Conservation (phyloP, 2,888 invertebrate species). For the Gisinianus flammeolus region DNA sequence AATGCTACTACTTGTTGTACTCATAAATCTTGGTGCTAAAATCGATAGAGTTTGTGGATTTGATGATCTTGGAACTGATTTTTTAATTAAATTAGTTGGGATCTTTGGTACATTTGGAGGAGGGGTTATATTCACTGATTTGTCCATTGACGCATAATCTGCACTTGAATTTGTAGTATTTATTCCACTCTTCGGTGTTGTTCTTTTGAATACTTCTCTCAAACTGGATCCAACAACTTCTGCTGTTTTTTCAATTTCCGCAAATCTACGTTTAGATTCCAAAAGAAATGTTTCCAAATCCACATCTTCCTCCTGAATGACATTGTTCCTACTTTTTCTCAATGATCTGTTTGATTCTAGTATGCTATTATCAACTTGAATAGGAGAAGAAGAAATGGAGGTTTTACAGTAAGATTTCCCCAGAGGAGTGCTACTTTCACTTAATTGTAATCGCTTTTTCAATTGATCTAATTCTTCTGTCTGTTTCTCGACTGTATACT, state of each 20-base stretch:
- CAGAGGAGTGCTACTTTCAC: background rate
- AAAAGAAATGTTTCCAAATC: slow-evolving; percentile 44
- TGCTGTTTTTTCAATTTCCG: slow-evolving; percentile 48
- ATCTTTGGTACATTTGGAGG: slow-evolving; percentile 19
- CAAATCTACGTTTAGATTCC: slow-evolving; percentile 48
- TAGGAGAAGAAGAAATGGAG: background rate
- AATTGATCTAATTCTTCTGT: slow-evolving; percentile 51
- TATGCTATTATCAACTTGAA: background rate
- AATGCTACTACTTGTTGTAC: slow-evolving; percentile 7
- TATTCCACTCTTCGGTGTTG: background rate
- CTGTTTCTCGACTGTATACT: slow-evolving; percentile 53
- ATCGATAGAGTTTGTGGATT: background rate
- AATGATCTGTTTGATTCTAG: background rate
- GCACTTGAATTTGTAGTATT: background rate
- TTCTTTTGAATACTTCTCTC: slow-evolving; percentile 35
- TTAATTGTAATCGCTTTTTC: slow-evolving; percentile 27
- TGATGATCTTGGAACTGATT: background rate
- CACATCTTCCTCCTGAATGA: background rate
- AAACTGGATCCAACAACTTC: slow-evolving; percentile 44
- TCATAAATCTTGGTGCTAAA: slow-evolving; percentile 3
- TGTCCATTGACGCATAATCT: background rate
- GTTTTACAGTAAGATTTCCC: background rate
- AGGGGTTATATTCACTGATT: background rate
- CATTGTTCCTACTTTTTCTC: background rate
- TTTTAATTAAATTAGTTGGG: background rate